These are phyloP conservation scores for Lophotriccus pileatus DNA, from an alignment of 2,797 vertebrate species.

Conservation along the genomic window DNA sequence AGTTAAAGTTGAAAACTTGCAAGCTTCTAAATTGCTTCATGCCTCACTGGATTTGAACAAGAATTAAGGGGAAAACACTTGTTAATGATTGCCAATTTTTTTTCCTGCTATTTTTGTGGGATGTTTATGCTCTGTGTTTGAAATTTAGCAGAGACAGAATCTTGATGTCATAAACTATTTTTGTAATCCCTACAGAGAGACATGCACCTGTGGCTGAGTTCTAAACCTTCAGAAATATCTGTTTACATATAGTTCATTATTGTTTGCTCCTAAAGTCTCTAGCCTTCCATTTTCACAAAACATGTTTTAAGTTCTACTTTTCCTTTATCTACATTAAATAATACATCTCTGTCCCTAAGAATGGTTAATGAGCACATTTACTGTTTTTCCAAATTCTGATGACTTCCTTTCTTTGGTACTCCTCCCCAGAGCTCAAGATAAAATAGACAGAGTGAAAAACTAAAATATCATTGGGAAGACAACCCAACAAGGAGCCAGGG, in stretches of 20 bases:
- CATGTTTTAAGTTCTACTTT: neutral
- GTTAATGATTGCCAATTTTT: neutral
- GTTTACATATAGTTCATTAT: neutral
- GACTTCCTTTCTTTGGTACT: neutral
- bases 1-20: neutral
- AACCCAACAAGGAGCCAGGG: neutral
- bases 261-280: neutral
- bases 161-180: neutral
- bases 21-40: neutral
- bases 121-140: neutral
- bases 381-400: neutral
- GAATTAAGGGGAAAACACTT: neutral
- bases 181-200: neutral
- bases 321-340: neutral
- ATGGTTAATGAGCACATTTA: neutral
- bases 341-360: neutral
- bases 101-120: neutral
- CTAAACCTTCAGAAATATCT: neutral
- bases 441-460: neutral
- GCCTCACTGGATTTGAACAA: neutral
- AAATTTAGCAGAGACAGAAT: neutral
- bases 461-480: neutral
- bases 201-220: neutral
- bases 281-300: neutral
- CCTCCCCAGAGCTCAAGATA: neutral